Conservation (phyloP, 2,888 invertebrate species). For the Nomada ferruginata region DNA sequence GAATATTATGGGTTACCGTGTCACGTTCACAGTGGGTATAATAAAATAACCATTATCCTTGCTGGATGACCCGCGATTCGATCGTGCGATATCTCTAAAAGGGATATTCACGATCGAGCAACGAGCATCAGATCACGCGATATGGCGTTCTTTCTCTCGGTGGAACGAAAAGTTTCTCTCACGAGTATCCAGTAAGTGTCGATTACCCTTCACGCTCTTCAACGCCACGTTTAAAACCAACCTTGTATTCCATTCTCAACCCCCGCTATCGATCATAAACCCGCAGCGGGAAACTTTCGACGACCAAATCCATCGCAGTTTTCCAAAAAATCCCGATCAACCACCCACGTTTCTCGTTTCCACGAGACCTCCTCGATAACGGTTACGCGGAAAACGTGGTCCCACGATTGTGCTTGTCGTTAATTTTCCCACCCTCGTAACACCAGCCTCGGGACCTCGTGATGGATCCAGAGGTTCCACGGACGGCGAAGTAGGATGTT, state of each 20-base stretch:
- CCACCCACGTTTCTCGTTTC: not conserved
- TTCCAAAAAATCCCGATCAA: not conserved
- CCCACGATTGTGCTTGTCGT: slow-evolving; percentile 24
- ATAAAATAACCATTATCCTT: slow-evolving; percentile 54
- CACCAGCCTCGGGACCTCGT: slow-evolving; percentile 22
- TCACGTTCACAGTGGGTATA: slow-evolving; percentile 44
- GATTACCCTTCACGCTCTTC: slow-evolving; percentile 34
- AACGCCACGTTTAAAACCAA: slow-evolving; percentile 14
- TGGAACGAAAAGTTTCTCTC: slow-evolving; percentile 59
- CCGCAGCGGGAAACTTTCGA: not conserved
- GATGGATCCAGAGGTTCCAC: slow-evolving; percentile 35
- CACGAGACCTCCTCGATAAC: slow-evolving; percentile 2
- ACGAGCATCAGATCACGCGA: slow-evolving; percentile 59
- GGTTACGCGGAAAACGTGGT: slow-evolving; percentile 30
- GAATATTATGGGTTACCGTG: slow-evolving; percentile 55
- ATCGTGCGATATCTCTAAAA: slow-evolving; percentile 56
- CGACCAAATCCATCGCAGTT: not conserved
- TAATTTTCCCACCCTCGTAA: slow-evolving; percentile 51
- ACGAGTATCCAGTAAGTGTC: slow-evolving; percentile 65
- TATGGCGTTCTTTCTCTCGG: slow-evolving; percentile 31
- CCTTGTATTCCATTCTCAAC: not conserved
- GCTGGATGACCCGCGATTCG: slow-evolving; percentile 59
- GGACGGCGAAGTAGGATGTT: slow-evolving; percentile 59
- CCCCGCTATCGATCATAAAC: not conserved
- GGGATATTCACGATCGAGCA: slow-evolving; percentile 49